Conservation (phyloP, 2,113 vertebrate genomes). For the Crotalus viridis region DNA sequence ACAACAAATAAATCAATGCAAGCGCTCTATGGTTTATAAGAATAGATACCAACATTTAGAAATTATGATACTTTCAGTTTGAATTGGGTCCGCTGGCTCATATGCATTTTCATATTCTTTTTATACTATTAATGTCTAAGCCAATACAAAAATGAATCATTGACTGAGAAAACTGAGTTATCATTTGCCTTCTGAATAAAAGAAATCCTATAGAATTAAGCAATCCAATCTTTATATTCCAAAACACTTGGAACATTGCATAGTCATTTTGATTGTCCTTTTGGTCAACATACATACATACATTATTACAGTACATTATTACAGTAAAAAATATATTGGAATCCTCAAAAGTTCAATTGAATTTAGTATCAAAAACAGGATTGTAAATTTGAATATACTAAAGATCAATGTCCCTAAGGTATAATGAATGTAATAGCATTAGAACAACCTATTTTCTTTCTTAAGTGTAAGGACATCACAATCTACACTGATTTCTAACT, state of each 20-base stretch:
- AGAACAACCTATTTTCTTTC: background rate
- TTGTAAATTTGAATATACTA: background rate
- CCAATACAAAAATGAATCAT: conserved; percentile 22
- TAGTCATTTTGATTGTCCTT: background rate
- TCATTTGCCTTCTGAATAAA: conserved; percentile 50
- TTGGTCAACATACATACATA: background rate
- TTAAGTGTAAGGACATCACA: background rate
- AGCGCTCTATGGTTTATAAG: background rate
- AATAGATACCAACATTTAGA: background rate
- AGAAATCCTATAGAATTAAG: conserved; percentile 22
- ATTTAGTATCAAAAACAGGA: background rate
- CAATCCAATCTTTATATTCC: background rate
- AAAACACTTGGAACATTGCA: background rate
- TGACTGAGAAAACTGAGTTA: conserved; percentile 37
- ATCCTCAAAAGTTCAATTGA: background rate
- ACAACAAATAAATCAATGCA: no score
- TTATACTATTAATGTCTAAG: background rate
- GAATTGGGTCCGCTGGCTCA: background rate
- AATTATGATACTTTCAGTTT: background rate
- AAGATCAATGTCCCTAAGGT: background rate
- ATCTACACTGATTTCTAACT: background rate
- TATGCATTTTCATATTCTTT: background rate
- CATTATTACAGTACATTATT: background rate
- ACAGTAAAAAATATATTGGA: background rate
- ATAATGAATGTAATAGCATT: background rate